Evolutionary conservation across 2,888 invertebrate genomes (phyloP).

Genomic region (Tetropium fuscum): DNA sequence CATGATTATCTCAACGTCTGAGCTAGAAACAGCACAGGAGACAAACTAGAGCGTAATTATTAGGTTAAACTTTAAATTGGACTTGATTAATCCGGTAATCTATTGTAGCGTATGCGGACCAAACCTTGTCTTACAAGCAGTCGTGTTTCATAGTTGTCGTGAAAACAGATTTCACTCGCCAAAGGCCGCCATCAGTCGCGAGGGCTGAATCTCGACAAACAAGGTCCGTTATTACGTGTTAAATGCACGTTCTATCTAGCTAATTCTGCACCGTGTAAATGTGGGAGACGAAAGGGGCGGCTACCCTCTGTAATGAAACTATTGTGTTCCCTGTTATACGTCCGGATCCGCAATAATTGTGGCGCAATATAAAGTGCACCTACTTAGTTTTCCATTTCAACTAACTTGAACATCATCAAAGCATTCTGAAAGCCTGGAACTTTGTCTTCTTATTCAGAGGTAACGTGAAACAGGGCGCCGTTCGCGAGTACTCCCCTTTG

Average conservation of each 20-base stretch:
- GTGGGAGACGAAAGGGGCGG: too few relatives aligned
- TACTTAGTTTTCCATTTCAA: constrained; percentile 73
- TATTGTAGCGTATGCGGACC: constrained; percentile 11
- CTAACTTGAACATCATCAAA: constrained; percentile 54
- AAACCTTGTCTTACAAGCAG: too few relatives aligned
- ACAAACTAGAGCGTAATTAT: constrained; percentile 25
- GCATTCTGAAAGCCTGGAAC: constrained; percentile 32
- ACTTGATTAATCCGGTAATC: constrained; percentile 7
- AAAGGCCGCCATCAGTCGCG: too few relatives aligned
- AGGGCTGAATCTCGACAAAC: too few relatives aligned
- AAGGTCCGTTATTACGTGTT: too few relatives aligned
- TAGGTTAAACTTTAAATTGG: constrained; percentile 19
- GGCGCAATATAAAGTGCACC: constrained; percentile 56
- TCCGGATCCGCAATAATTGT: constrained; percentile 19
- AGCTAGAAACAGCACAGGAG: constrained; percentile 7
- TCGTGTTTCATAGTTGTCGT: too few relatives aligned
- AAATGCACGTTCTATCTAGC: too few relatives aligned
- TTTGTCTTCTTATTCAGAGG: constrained; percentile 42
- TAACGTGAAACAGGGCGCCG: constrained; percentile 16
- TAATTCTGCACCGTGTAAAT: too few relatives aligned
- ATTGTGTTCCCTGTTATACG: constrained; percentile 11
- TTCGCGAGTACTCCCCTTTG: constrained; percentile 21
- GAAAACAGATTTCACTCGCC: too few relatives aligned
- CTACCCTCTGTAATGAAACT: constrained; percentile 26
- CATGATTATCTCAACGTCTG: constrained; percentile 5